A percentile compares a stretch with the other conserved stretches of the same genome.
These are phyloP conservation scores for Arothron firmamentum DNA, from an alignment of 2,113 vertebrate species.

Conservation along the genomic window DNA sequence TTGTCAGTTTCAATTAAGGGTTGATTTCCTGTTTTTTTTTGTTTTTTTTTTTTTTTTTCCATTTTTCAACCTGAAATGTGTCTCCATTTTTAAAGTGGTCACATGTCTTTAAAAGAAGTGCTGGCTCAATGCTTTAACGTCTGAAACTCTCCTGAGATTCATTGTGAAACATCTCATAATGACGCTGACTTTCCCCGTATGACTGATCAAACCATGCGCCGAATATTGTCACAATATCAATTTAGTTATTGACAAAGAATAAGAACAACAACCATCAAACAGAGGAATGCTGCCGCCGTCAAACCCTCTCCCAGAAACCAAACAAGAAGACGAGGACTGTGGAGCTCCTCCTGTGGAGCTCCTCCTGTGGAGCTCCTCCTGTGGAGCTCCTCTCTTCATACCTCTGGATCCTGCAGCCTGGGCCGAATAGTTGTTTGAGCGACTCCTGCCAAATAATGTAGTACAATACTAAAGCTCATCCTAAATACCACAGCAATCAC, in stretches of 20 bases:
- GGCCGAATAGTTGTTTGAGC: no score
- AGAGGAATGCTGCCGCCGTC: not conserved
- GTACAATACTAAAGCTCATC: no score
- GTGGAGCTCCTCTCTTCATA: no score
- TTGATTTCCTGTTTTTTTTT: not conserved
- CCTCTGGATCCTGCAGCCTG: no score
- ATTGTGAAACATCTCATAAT: slow-evolving; percentile 50
- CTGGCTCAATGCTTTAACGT: not conserved
- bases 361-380: no score
- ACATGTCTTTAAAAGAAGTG: not conserved
- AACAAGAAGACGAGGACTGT: no score
- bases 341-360: no score
- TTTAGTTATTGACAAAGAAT: not conserved
- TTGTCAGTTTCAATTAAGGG: not conserved
- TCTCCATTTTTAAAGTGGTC: not conserved
- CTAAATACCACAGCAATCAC: no score
- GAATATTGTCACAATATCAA: slow-evolving; percentile 41
- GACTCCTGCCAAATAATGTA: no score
- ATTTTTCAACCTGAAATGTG: not conserved
- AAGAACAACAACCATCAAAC: not conserved
- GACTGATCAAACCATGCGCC: slow-evolving; percentile 36
- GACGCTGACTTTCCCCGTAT: slow-evolving; percentile 34
- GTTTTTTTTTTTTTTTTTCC: not conserved
- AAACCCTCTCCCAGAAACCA: no score
- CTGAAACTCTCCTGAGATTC: slow-evolving; percentile 27